These are phyloP conservation scores for Nannoperca australis DNA, from an alignment of 2,797 vertebrate species.

Conservation along the genomic window DNA sequence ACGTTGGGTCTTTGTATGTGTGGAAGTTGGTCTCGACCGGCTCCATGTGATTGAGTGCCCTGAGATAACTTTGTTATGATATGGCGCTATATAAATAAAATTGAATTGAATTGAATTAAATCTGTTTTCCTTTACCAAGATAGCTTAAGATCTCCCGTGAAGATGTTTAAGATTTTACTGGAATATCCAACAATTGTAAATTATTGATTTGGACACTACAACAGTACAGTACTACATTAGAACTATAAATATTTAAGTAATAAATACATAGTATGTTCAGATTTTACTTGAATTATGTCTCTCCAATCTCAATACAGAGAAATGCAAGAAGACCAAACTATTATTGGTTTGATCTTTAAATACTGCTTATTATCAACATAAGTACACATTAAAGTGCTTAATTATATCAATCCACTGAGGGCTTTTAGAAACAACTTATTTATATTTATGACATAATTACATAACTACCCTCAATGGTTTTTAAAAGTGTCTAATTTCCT, in stretches of 20 bases:
- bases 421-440: not conserved
- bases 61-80: too few relatives aligned
- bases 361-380: not conserved
- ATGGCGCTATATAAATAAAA: too few relatives aligned
- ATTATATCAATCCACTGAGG: not conserved
- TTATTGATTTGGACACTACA: not conserved
- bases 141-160: not conserved
- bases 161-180: not conserved
- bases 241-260: not conserved
- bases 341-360: not conserved
- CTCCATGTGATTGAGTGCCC: too few relatives aligned
- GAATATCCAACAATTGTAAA: not conserved
- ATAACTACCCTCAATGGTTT: not conserved
- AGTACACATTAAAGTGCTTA: not conserved
- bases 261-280: not conserved
- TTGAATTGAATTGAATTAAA: too few relatives aligned
- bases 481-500: not conserved
- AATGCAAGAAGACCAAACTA: not conserved
- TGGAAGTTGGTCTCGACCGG: too few relatives aligned
- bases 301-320: not conserved
- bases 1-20: too few relatives aligned
- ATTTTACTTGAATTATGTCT: not conserved
- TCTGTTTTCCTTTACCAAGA: not conserved
- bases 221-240: not conserved
- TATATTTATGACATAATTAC: not conserved